phyloP scores from a whole-genome alignment of 1,140 invertebrate genomes.

The Leptinotarsa undecemlineata region DNA sequence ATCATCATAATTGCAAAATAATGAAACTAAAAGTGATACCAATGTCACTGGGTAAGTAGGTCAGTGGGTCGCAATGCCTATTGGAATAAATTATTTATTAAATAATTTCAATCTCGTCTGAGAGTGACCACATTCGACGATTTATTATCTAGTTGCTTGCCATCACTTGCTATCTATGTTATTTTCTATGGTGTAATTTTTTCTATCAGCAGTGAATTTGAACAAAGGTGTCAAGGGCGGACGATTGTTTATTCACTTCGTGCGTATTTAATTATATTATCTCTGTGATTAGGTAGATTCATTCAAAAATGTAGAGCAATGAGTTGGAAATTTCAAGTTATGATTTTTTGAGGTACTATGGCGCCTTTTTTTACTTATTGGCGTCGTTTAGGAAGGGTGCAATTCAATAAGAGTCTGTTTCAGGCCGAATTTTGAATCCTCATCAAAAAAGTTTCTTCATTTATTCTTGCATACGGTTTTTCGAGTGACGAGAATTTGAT shows the following conservation, averaged over 20 bases:
- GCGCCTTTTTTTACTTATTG: too few species aligned
- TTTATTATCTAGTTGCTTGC: neutral
- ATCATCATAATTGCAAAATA: constrained; percentile 21
- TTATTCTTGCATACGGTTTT: too few species aligned
- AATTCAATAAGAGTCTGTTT: too few species aligned
- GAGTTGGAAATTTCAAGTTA: neutral
- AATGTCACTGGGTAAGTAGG: constrained; percentile 63
- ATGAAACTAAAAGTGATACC: constrained; percentile 57
- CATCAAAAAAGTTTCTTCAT: too few species aligned
- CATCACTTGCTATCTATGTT: neutral
- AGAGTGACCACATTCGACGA: neutral
- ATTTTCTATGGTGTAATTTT: neutral
- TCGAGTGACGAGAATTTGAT: too few species aligned
- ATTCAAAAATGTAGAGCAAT: neutral
- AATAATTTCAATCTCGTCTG: constrained; percentile 1
- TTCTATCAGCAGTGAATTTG: neutral
- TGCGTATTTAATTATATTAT: constrained; percentile 7
- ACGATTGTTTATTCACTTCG: neutral
- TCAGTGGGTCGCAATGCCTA: constrained; percentile 59
- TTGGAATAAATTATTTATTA: neutral
- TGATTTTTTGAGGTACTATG: too few species aligned
- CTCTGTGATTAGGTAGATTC: constrained; percentile 8
- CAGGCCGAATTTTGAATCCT: too few species aligned
- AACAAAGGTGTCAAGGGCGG: constrained; percentile 2
- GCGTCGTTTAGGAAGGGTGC: too few species aligned